These are phyloP conservation scores for Aphelocoma coerulescens DNA, from an alignment of 2,113 vertebrate genomes.

Conservation along the genomic window DNA sequence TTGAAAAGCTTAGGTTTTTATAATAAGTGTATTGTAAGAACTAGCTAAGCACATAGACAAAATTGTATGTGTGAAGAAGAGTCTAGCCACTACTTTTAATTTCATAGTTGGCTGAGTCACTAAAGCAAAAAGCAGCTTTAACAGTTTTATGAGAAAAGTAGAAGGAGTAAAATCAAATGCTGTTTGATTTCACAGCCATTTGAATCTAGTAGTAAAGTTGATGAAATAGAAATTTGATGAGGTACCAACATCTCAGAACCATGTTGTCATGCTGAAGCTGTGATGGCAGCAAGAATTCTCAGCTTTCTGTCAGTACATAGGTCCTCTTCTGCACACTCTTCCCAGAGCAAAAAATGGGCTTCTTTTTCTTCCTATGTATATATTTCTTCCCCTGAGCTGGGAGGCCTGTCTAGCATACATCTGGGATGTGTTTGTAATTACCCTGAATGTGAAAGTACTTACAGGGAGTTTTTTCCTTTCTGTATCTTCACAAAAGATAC, in stretches of 20 bases:
- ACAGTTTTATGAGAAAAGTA: not conserved
- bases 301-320: not conserved
- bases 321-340: not conserved
- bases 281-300: not conserved
- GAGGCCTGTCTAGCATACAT: not conserved
- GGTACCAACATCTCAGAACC: not conserved
- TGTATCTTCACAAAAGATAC: not conserved
- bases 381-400: not conserved
- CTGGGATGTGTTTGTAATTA: not conserved
- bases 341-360: not conserved
- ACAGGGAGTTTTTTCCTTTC: not conserved
- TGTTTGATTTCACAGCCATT: not conserved
- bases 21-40: not conserved
- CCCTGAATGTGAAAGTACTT: not conserved
- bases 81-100: not conserved
- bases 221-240: not conserved
- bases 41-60: not conserved
- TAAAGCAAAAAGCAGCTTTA: not conserved
- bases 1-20: not conserved
- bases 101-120: not conserved
- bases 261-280: not conserved
- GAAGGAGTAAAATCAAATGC: not conserved
- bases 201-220: not conserved
- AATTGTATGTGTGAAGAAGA: not conserved
- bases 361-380: not conserved